Conservation (phyloP, 2,888 invertebrate species). For the Stenotaenia linearis region DNA sequence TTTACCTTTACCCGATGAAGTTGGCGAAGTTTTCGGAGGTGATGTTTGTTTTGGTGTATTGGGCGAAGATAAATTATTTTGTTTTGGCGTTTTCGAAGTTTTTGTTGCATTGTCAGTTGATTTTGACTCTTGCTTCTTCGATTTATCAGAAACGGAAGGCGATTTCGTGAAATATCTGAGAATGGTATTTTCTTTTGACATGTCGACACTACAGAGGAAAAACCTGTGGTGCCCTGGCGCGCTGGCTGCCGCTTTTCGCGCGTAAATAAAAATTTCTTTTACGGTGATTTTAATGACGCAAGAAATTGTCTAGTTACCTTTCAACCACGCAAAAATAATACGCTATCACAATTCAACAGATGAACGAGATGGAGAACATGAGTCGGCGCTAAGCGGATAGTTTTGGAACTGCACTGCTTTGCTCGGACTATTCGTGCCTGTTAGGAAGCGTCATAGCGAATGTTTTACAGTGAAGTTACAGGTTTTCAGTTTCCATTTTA, state of each 20-base stretch:
- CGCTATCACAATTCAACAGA: too few relatives aligned
- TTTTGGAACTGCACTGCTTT: too few relatives aligned
- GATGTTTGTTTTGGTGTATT: constrained; percentile 24
- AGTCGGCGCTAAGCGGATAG: too few relatives aligned
- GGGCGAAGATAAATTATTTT: neutral
- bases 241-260: neutral
- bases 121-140: neutral
- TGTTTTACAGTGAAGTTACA: too few relatives aligned
- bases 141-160: constrained; percentile 44
- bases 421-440: too few relatives aligned
- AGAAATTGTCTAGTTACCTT: neutral
- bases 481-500: too few relatives aligned
- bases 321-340: too few relatives aligned
- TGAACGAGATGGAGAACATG: too few relatives aligned
- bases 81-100: neutral
- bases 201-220: constrained; percentile 4
- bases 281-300: neutral
- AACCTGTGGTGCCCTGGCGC: neutral
- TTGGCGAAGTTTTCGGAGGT: neutral
- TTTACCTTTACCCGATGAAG: neutral
- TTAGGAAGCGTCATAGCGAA: too few relatives aligned
- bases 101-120: neutral
- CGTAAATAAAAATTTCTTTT: neutral
- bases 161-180: constrained; percentile 64
- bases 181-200: constrained; percentile 54